Evolutionary conservation across 1,140 invertebrate genomes (phyloP), one percentile per base, ranked within the genome.

Genomic region (Amphibalanus amphitrite): DNA sequence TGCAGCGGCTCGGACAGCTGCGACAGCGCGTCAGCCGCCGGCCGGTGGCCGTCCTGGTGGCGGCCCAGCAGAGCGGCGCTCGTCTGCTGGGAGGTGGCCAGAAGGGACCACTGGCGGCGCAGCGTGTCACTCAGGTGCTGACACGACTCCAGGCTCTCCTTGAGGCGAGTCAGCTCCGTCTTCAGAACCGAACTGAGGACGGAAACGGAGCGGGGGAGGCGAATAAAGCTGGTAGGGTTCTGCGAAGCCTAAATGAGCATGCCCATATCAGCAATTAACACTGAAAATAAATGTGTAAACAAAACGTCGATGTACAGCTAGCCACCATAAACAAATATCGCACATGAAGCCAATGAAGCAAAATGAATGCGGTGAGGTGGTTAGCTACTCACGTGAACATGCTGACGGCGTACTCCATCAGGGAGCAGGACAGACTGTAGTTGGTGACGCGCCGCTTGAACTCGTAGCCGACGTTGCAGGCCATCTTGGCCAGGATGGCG

Each of bases 391-490:
- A 79, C 28, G 82, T 84, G 71, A 90, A 88, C 70, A 86, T 82
- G 59, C 85, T 80, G 0, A 89, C 87, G 28, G 86, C 84, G 73
- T 85, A 81, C 70, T 86, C 84, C 20, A 88, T 88, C 0, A 90
- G 78, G 76, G 85, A 84, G 74, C 87, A 88, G 71, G 83, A 83
- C 38, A 81, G 78, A 0, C 86, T 82, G 71, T 87, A 83, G 74
- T 84, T 86, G 74, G 93, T 90, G 30, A 95, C 86, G 73, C 88
- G 85, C 72, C 92, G 82, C 78, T 89, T 90, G 74, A 90, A 89
- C 67, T 88, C 88, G 81, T 95, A 89, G 0, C 89, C 90, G 29
- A 93, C 89, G 73, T 90, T 92, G 78, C 91, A 93, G 65, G 89
- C 89, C n/a, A 88, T 84, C 81, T 95, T 95, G 0, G 91, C 92